phyloP scores from a whole-genome alignment of 1,140 invertebrate species.

The Trichoplusia ni region DNA sequence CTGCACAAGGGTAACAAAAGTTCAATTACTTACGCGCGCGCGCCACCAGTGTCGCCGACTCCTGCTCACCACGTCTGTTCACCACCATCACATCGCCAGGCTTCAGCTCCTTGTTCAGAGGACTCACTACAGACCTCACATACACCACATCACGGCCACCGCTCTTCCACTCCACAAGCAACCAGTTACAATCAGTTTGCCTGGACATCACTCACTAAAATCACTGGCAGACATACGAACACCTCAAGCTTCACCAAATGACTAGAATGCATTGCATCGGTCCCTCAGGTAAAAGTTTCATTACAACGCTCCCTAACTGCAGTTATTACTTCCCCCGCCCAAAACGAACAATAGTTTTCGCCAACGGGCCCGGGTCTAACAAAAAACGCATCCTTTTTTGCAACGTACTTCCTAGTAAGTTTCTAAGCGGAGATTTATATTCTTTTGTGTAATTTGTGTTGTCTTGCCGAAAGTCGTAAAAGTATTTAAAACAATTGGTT shows the following conservation, averaged over 20 bases:
- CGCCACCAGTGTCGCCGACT: constrained; percentile 29
- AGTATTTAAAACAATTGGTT: constrained; percentile 21
- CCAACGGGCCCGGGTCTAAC: constrained; percentile 52
- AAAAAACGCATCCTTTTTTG: constrained; percentile 74
- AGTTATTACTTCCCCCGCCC: constrained; percentile 64
- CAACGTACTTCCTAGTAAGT: constrained; percentile 60
- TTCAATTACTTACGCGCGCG: constrained; percentile 37
- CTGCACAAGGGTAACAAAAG: background rate
- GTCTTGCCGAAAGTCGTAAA: constrained; percentile 22
- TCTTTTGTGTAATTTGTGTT: constrained; percentile 38
- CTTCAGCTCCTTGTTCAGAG: constrained; percentile 21
- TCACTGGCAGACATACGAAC: background rate
- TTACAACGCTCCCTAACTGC: constrained; percentile 68
- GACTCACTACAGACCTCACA: constrained; percentile 37
- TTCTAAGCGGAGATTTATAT: constrained; percentile 50
- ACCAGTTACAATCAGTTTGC: constrained; percentile 51
- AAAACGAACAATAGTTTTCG: constrained; percentile 68
- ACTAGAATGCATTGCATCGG: constrained; percentile 39
- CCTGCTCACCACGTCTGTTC: constrained; percentile 18
- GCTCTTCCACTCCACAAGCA: constrained; percentile 60
- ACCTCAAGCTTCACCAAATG: background rate
- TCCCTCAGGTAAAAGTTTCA: constrained; percentile 72
- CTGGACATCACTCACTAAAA: constrained; percentile 39
- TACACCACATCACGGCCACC: constrained; percentile 41
- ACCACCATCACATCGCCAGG: constrained; percentile 28